Conservation (phyloP, 2,797 vertebrate species). For the Phyllotis vaccarum region DNA sequence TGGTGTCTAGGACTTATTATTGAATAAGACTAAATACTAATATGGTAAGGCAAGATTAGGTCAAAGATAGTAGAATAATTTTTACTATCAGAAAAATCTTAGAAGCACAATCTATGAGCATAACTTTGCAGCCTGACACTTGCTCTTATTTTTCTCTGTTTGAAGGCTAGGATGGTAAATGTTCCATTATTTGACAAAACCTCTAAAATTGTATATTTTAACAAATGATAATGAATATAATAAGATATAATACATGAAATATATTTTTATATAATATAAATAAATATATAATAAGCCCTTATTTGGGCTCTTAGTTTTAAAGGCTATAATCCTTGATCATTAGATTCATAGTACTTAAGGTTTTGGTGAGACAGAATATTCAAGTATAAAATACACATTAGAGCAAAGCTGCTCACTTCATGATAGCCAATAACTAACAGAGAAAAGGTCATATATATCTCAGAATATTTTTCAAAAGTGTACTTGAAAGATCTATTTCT, state of each 20-base stretch:
- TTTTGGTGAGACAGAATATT: not conserved
- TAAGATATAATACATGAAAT: not conserved
- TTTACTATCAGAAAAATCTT: not conserved
- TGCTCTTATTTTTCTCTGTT: not conserved
- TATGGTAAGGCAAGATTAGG: not conserved
- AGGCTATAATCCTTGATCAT: not conserved
- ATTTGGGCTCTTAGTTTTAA: not conserved
- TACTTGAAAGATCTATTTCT: too few species aligned
- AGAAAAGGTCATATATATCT: too few species aligned
- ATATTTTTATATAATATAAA: not conserved
- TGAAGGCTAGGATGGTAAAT: not conserved
- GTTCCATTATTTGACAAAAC: not conserved
- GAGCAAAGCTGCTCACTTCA: not conserved
- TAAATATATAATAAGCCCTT: too few species aligned
- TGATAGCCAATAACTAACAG: too few species aligned
- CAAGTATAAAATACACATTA: not conserved
- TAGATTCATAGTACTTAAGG: not conserved
- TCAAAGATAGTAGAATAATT: not conserved
- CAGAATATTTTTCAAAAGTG: not conserved
- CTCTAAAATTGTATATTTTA: too few species aligned
- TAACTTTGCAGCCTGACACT: too few species aligned
- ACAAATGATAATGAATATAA: too few species aligned
- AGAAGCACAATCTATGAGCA: not conserved
- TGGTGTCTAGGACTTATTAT: not conserved
- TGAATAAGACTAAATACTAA: not conserved